Conservation (phyloP, 2,113 vertebrate genomes). For the Neolamprologus sp. region DNA sequence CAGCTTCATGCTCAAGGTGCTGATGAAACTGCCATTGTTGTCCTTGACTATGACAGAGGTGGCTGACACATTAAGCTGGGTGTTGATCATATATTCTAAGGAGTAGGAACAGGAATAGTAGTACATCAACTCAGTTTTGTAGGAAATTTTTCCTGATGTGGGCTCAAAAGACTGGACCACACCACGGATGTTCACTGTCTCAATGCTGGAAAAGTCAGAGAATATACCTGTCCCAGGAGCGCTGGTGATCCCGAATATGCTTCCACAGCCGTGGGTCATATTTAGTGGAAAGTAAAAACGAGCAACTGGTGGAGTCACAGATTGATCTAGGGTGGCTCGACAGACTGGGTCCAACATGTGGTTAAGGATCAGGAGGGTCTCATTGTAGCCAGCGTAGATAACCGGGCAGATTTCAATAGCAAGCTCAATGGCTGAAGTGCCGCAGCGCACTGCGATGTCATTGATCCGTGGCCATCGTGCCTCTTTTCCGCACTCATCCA, state of each 20-base stretch:
- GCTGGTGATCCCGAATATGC: slow-evolving; percentile 49
- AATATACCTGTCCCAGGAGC: slow-evolving; percentile 54
- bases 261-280: slow-evolving; percentile 28
- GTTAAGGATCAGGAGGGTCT: slow-evolving; percentile 68
- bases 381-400: slow-evolving; percentile 71
- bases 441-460: slow-evolving; percentile 66
- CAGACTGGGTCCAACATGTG: slow-evolving; percentile 29
- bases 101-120: slow-evolving; percentile 73
- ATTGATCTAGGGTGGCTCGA: slow-evolving; percentile 49
- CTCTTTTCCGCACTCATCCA: slow-evolving; percentile 22
- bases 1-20: slow-evolving; percentile 62
- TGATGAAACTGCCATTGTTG: slow-evolving; percentile 74
- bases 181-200: slow-evolving; percentile 71
- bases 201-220: slow-evolving; percentile 65
- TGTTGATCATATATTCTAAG: slow-evolving; percentile 72
- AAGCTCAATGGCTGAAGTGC: slow-evolving; percentile 56
- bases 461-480: slow-evolving; percentile 31
- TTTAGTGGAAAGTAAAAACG: slow-evolving; percentile 65
- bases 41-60: slow-evolving; percentile 62
- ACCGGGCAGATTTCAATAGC: slow-evolving; percentile 66
- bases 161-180: slow-evolving; percentile 58
- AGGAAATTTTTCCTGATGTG: slow-evolving; percentile 46
- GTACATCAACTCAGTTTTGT: slow-evolving; percentile 70
- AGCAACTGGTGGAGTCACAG: slow-evolving; percentile 53
- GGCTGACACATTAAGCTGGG: slow-evolving; percentile 63